Evolutionary conservation across 2,113 vertebrate genomes (phyloP).

Genomic region (Alces alces): DNA sequence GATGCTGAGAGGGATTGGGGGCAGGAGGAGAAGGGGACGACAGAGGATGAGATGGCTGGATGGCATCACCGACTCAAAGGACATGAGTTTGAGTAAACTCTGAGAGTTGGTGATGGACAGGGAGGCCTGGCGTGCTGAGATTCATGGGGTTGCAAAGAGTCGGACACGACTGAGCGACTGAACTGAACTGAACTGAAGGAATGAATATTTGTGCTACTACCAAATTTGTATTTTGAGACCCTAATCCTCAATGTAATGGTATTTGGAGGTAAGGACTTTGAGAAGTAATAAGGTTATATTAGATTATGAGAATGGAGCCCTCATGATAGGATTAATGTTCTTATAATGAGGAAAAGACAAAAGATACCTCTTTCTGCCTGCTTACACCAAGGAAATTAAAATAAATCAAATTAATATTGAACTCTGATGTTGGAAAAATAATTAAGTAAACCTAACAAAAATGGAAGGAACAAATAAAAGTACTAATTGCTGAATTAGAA

Average conservation of each 20-base stretch:
- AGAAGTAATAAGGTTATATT: not conserved
- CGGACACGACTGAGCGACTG: no score
- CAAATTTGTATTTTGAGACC: not conserved
- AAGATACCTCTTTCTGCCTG: not conserved
- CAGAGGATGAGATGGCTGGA: no score
- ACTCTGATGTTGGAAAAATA: not conserved
- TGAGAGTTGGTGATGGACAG: no score
- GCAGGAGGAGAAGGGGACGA: no score
- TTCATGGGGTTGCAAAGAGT: no score
- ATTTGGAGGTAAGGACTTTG: not conserved
- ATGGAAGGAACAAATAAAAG: not conserved
- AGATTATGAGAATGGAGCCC: not conserved
- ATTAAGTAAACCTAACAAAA: not conserved
- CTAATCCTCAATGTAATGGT: not conserved
- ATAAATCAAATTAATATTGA: not conserved
- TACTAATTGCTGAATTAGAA: not conserved
- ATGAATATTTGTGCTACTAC: not conserved
- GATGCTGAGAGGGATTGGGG: no score
- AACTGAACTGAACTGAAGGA: no score
- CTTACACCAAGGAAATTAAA: not conserved
- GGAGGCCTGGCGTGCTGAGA: no score
- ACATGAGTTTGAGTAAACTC: no score
- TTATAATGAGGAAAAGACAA: not conserved
- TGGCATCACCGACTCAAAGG: no score
- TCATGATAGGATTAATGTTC: not conserved